Evolutionary conservation across 2,888 invertebrate genomes (phyloP), one percentile per base, ranked within the genome.

Genomic region (Biston stratarius): DNA sequence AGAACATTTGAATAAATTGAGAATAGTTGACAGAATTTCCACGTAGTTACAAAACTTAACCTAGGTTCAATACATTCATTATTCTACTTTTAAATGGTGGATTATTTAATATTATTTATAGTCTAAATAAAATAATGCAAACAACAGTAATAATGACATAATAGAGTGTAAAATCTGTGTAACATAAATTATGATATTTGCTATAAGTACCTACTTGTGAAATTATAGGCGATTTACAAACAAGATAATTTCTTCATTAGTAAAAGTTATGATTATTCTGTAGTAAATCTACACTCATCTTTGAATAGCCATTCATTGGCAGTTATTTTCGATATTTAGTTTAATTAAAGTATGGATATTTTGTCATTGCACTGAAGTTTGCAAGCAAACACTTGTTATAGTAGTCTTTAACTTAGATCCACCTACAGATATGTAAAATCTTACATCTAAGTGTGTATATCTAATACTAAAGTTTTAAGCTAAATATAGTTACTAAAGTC

Each of bases 361-460:
- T 33, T 33, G 11, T 33, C 10, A 48, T 6, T 48, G 0, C 48
- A 48, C 11, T 33, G 11, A 48, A 33, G 24, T 48, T 24, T 24
- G 15, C 24, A 24, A 6, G 9, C 48, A 48, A 24, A 48, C 24
- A 33, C 1, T 48, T 45, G 8, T 12, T 45, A 14, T 14, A 45
- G 3, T 1, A 47, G 15, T 47, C 9, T 15, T 14, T 11, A 33
- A 58, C 3, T 12, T 38, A 15, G 42, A 40, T 64, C 61, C 66
- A 65, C 51, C 57, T 74, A 77, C 61, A 77, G 81, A 82, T 78
- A 78, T 79, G 79, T 76, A 69, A 75, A 78, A 73, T 73, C 69
- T 61, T 61, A 57, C n/a, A 47, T 64, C 63, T 67, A 67, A 61
- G 57, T 64, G 64, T 64, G 64, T 55, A 59, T 53, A 60, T 12